Evolutionary conservation across 2,113 vertebrate species (phyloP).

Genomic region (Pyxicephalus adspersus): DNA sequence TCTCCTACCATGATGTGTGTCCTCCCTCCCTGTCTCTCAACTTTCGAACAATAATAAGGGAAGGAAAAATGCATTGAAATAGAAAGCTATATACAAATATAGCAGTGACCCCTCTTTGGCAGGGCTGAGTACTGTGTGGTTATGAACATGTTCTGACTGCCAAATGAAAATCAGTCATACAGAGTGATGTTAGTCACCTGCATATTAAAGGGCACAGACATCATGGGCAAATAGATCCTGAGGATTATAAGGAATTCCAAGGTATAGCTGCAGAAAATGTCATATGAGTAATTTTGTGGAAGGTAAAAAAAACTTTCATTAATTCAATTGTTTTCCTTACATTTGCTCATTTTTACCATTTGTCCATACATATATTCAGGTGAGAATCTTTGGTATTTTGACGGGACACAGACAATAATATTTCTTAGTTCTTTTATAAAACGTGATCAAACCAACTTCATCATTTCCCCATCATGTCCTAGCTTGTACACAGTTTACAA

Average conservation of each 20-base stretch:
- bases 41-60: constrained; percentile 8
- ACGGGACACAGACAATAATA: no score
- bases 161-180: not conserved
- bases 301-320: no score
- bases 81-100: not conserved
- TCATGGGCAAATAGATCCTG: not conserved
- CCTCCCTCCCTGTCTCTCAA: constrained; percentile 4
- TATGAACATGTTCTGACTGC: not conserved
- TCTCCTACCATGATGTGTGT: constrained; percentile 14
- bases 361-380: no score
- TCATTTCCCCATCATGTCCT: no score
- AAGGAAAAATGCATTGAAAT: not conserved
- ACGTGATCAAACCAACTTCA: no score
- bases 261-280: no score
- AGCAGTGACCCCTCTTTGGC: constrained; percentile 3
- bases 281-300: no score
- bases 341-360: no score
- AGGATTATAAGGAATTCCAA: not conserved
- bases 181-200: not conserved
- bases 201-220: not conserved
- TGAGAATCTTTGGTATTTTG: no score
- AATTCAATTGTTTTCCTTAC: no score
- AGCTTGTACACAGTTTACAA: no score
- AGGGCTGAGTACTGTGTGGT: not conserved
- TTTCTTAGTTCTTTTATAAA: no score